Evolutionary conservation across 2,113 vertebrate genomes (phyloP), one percentile per base, ranked within the genome.

Genomic region (Camelus dromedarius): DNA sequence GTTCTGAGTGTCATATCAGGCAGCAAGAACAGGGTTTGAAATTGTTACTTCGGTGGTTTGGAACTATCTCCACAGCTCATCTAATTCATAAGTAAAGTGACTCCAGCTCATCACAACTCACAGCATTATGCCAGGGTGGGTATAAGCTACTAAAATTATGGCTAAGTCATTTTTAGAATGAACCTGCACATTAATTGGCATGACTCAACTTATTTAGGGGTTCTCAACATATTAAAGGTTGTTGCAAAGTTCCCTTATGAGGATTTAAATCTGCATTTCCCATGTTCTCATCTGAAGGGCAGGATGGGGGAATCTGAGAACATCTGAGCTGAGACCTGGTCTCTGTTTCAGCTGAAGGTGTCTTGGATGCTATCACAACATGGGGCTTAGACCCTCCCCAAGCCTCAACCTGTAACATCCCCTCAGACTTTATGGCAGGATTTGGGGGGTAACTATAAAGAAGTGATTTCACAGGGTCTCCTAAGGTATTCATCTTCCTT

Each of bases 71-170:
- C 38, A 50, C 14, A 64, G 42, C 42, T 73, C 86, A 84, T 54
- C n/a, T 30, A 48, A 85, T 92, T 95, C 76, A 16, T 90, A 87
- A 86, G 77, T 19, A 62, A 96, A 93, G 77, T 91, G 93, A 96
- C 79, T 89, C 62, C 26, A 64, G n/a, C 54, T 80, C 69, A 94
- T 89, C 77, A 79, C 35, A 85, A 58, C 60, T 90, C 52, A 75
- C 5, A 93, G 60, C 84, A 89, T 95, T 32, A 91, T 58, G 70
- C 15, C 75, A 56, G 67, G 79, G 67, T 84, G 79, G 35, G 67
- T 56, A 62, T 38, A 85, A 76, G 54, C 77, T 72, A 70, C 46
- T 38, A 30, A 89, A 62, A 86, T 70, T 32, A 92, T 9, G 15
- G 67, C 62, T 79, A 62, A 75, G 77, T 80, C 89, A 86, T 42